Conservation (phyloP, 2,113 vertebrate genomes). For the Nerophis lumbriciformis region DNA sequence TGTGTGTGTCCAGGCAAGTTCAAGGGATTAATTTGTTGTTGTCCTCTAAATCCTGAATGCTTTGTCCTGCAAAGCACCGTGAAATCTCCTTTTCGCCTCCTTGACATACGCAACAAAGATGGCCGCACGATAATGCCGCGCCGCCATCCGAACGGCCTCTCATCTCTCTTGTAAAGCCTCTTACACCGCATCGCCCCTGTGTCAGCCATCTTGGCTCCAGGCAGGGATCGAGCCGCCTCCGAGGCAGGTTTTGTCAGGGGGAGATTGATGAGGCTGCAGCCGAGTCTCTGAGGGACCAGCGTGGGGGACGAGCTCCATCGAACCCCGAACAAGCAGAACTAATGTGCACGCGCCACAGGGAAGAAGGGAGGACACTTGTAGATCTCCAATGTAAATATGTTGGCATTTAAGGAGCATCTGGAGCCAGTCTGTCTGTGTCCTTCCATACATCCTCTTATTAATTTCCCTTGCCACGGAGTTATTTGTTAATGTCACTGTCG, state of each 20-base stretch:
- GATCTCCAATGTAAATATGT: slow-evolving; percentile 1
- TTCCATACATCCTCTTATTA: slow-evolving; percentile 6
- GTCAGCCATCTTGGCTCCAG: slow-evolving; percentile 48
- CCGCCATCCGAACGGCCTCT: slow-evolving; percentile 1
- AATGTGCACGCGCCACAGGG: slow-evolving; percentile 53
- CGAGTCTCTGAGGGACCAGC: slow-evolving; percentile 33
- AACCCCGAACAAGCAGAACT: slow-evolving; percentile 65
- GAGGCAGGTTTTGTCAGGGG: slow-evolving; percentile 37
- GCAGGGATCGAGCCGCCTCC: slow-evolving; percentile 29
- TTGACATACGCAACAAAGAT: slow-evolving; percentile 16
- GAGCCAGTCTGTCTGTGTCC: neutral
- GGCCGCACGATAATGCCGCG: slow-evolving; percentile 22
- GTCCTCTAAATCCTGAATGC: slow-evolving; percentile 50
- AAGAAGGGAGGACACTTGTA: slow-evolving; percentile 11
- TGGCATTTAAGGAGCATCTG: slow-evolving; percentile 3
- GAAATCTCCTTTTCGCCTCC: slow-evolving; percentile 39
- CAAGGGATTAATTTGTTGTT: slow-evolving; percentile 31
- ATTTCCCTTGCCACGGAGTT: slow-evolving; percentile 9
- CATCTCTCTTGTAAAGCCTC: slow-evolving; percentile 6
- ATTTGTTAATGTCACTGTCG: slow-evolving; percentile 23
- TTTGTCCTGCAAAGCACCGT: slow-evolving; percentile 40
- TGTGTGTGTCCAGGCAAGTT: slow-evolving; percentile 15
- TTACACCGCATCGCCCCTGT: slow-evolving; percentile 11
- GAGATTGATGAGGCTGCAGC: slow-evolving; percentile 56
- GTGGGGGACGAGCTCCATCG: slow-evolving; percentile 53